These are phyloP conservation scores for Bombus sylvicola DNA, from an alignment of 1,140 invertebrate species.

Conservation along the genomic window DNA sequence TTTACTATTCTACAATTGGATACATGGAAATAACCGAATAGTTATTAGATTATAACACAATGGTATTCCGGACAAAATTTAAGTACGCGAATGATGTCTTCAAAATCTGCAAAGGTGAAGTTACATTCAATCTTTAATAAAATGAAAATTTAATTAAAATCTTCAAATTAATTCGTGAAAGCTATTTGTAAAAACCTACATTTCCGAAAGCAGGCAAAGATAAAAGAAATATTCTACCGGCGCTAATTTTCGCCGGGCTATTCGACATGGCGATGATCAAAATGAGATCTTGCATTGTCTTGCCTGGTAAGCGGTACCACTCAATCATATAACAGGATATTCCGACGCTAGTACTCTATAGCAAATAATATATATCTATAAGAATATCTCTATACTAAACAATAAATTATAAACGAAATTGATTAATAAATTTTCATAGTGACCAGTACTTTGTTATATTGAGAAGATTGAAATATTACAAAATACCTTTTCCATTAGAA, in stretches of 20 bases:
- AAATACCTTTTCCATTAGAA: slow-evolving; percentile 67
- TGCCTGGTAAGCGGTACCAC: slow-evolving; percentile 64
- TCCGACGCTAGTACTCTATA: slow-evolving; percentile 64
- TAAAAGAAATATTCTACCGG: slow-evolving; percentile 60
- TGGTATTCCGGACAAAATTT: slow-evolving; percentile 53
- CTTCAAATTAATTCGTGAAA: too few relatives aligned
- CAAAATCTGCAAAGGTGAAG: slow-evolving; percentile 34
- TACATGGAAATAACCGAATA: not conserved
- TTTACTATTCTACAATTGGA: not conserved
- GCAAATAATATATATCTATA: not conserved
- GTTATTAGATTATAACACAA: slow-evolving; percentile 8
- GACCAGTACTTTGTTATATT: too few relatives aligned
- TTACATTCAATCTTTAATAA: not conserved
- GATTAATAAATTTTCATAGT: not conserved
- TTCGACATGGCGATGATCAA: slow-evolving; percentile 59
- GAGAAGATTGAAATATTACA: not conserved
- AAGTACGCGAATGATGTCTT: slow-evolving; percentile 58
- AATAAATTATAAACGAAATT: not conserved
- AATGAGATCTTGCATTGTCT: slow-evolving; percentile 44
- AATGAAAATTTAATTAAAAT: not conserved
- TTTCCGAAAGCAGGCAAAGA: slow-evolving; percentile 60
- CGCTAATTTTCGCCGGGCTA: slow-evolving; percentile 55
- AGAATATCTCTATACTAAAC: not conserved
- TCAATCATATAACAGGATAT: slow-evolving; percentile 58
- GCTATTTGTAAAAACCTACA: slow-evolving; percentile 31